Percentiles rank a stretch among this genome's conserved stretches.
These are phyloP conservation scores for Apis cerana DNA, from an alignment of 1,140 invertebrate genomes.

Conservation along the genomic window DNA sequence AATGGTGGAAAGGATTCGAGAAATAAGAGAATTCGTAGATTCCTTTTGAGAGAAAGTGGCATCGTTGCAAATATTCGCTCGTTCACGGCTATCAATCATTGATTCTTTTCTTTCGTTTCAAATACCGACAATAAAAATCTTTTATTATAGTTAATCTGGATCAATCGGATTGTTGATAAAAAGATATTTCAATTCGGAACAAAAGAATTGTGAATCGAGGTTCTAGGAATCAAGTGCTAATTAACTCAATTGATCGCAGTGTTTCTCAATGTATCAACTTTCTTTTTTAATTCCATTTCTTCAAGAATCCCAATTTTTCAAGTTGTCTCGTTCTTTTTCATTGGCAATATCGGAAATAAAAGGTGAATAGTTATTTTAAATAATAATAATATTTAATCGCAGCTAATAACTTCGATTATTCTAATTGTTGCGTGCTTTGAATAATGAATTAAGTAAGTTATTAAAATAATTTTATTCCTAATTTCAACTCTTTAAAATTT, in stretches of 20 bases:
- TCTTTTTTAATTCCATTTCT: too few relatives aligned
- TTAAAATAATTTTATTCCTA: too few relatives aligned
- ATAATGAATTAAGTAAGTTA: too few relatives aligned
- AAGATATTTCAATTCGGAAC: neutral
- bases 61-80: neutral
- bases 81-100: neutral
- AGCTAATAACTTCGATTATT: too few relatives aligned
- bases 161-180: neutral
- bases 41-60: neutral
- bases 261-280: too few relatives aligned
- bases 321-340: too few relatives aligned
- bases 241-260: neutral
- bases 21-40: neutral
- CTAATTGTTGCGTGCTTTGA: too few relatives aligned
- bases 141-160: neutral
- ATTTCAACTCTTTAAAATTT: too few relatives aligned
- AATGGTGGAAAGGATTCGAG: neutral
- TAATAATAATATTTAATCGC: too few relatives aligned
- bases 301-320: too few relatives aligned
- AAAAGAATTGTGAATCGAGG: neutral
- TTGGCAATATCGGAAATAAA: neutral
- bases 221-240: neutral
- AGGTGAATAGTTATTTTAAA: too few relatives aligned
- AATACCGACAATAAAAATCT: neutral
- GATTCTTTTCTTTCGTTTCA: neutral